These are phyloP conservation scores for Yasuhikotakia modesta DNA, from an alignment of 2,797 vertebrate genomes.

Conservation along the genomic window DNA sequence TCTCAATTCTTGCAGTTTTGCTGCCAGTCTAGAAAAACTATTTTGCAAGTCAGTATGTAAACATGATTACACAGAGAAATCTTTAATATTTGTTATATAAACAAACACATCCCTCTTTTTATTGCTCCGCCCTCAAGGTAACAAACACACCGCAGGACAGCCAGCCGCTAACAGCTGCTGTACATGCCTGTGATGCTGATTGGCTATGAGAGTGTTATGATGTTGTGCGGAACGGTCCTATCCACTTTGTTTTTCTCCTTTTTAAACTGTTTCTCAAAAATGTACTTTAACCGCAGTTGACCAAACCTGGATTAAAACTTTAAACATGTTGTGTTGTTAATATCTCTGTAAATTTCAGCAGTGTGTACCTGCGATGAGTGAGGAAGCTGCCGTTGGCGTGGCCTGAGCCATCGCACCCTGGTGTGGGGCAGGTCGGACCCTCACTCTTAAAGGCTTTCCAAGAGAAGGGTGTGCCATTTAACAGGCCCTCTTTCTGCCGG, in stretches of 20 bases:
- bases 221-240: too few relatives aligned
- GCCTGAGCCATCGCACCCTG: conserved; percentile 93
- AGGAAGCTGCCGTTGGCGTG: conserved; percentile 97
- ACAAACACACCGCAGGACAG: too few relatives aligned
- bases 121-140: too few relatives aligned
- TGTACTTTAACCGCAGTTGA: not conserved
- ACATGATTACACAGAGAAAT: not conserved
- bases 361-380: conserved; percentile 91
- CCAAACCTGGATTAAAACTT: not conserved
- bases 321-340: not conserved
- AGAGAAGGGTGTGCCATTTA: conserved; percentile 91
- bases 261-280: too few relatives aligned
- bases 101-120: too few relatives aligned
- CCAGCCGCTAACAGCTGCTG: too few relatives aligned
- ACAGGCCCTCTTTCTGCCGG: conserved; percentile 92
- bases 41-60: not conserved
- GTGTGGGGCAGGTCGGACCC: conserved; percentile 93
- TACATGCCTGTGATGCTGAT: too few relatives aligned
- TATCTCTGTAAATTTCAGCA: not conserved
- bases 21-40: not conserved
- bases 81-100: too few relatives aligned
- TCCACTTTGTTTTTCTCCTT: too few relatives aligned
- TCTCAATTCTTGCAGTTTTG: too few relatives aligned
- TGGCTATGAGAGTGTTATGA: too few relatives aligned
- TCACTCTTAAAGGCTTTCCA: conserved; percentile 96